Conservation (phyloP, 2,888 invertebrate genomes). For the Phlogophora meticulosa region DNA sequence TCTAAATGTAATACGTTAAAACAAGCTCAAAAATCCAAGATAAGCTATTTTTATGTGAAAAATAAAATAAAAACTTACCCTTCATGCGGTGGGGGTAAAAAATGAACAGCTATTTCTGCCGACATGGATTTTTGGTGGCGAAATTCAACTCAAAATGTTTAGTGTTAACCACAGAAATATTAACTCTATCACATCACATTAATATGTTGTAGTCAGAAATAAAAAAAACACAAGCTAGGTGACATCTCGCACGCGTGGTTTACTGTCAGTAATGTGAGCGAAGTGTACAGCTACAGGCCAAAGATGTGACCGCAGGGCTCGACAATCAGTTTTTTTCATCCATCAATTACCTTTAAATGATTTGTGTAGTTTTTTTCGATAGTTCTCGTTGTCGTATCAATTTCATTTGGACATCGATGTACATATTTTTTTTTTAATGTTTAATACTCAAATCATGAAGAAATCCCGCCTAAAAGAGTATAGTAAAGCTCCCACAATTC, state of each 20-base stretch:
- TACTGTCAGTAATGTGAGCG: slow-evolving; percentile 48
- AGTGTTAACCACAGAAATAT: not conserved
- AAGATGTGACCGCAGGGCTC: slow-evolving; percentile 72
- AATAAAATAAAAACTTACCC: slow-evolving; percentile 51
- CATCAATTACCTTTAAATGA: slow-evolving; percentile 3
- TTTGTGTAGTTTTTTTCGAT: not conserved
- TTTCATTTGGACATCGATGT: not conserved
- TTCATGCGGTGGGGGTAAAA: slow-evolving; percentile 20
- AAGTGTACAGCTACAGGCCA: slow-evolving; percentile 66
- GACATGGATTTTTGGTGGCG: slow-evolving; percentile 42
- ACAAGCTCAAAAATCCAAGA: not conserved
- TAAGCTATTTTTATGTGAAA: no score
- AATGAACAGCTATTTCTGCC: slow-evolving; percentile 14
- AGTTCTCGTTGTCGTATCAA: not conserved
- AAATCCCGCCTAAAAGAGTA: not conserved
- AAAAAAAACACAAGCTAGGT: slow-evolving; percentile 33
- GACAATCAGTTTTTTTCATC: slow-evolving; percentile 70
- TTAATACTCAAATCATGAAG: not conserved
- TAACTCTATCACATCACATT: slow-evolving; percentile 20
- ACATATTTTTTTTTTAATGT: not conserved
- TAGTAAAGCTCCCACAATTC: no score
- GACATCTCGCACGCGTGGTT: slow-evolving; percentile 36
- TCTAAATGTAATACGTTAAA: not conserved
- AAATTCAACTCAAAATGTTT: not conserved
- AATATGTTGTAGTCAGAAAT: slow-evolving; percentile 12